Conservation (phyloP, 2,113 vertebrate species). For the Zeus faber region DNA sequence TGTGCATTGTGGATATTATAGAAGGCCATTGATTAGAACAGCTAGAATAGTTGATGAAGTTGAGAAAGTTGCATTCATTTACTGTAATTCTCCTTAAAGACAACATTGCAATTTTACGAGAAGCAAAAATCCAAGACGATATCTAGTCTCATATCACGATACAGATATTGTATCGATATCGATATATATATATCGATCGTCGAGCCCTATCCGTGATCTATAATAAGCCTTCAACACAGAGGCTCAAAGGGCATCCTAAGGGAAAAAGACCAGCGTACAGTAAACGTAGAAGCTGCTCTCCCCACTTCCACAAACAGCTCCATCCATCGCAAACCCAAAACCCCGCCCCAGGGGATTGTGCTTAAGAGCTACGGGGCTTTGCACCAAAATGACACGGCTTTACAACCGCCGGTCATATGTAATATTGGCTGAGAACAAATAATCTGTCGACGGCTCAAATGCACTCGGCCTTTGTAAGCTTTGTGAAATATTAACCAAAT, state of each 20-base stretch:
- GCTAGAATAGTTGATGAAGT: too few relatives aligned
- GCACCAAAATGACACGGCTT: conserved; percentile 28
- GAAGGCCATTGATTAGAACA: too few relatives aligned
- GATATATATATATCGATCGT: too few relatives aligned
- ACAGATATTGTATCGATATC: too few relatives aligned
- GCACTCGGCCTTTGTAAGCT: conserved; percentile 61
- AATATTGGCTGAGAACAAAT: conserved; percentile 61
- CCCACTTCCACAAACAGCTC: conserved; percentile 42
- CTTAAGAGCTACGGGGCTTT: conserved; percentile 29
- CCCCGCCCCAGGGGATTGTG: conserved; percentile 38
- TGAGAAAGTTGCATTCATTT: too few relatives aligned
- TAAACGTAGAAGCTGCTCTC: conserved; percentile 29
- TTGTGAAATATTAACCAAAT: conserved; percentile 71
- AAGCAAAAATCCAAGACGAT: too few relatives aligned
- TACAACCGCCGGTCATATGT: conserved; percentile 30
- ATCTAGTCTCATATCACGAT: too few relatives aligned
- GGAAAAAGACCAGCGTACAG: conserved; percentile 8
- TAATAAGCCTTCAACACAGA: too few relatives aligned
- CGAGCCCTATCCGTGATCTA: too few relatives aligned
- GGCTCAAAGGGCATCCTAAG: background rate
- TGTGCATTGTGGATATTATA: too few relatives aligned
- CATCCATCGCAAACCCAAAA: conserved; percentile 30
- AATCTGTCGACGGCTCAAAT: conserved; percentile 62
- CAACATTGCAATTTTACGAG: too few relatives aligned
- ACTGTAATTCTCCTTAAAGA: too few relatives aligned